Base-by-base conservation (phyloP, 2,113 vertebrate genomes). In the Anarrhichthys ocellatus region DNA sequence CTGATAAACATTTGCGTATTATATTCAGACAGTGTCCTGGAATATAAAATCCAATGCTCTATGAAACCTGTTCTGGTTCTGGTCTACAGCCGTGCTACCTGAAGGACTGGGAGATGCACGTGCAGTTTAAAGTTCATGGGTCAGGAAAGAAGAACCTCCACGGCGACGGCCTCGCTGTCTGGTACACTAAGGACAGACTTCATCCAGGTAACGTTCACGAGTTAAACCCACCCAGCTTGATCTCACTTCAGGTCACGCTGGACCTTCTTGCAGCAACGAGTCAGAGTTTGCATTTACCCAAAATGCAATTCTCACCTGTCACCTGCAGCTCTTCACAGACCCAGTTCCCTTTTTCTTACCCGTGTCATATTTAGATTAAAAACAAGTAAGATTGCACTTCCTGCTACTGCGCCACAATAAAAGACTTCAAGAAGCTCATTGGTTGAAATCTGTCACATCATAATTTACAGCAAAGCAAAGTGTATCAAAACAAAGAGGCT, bases 51-150 rank as follows among this genome's bases (percentile, higher is more conserved):
- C 3, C 32, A 50, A 11, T 18, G 48, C 24, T 65, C 22, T 27
- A 18, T 1, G 4, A 44, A 44, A 42, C 11, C n/a, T 15, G 2
- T 14, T 34, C 3, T 62, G 3, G 22, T 54, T 34, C 4, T 67
- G 36, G 34, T 32, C 56, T 70, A 0, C 89, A 99, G 98, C 98
- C 98, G 10, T 99, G 97, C 90, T 96, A 97, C 91, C 95, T 99
- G 83, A 99, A 99, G 91, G 98, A 99, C 92, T 99, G 98, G 98
- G 98, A 99, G 90, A 97, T 99, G 90, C 98, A 99, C 0, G 96
- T 99, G 64, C 98, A 99, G 75, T 99, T 99, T 88, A 98, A 93
- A 94, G 92, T 99, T 72, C 98, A 99, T 0, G 98, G 98, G 1
- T 88, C 94, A 0, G 98, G 98, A 32, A 99, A 99, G 91, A 99